phyloP scores from a whole-genome alignment of 2,888 invertebrate species.

The Argyresthia albistria region DNA sequence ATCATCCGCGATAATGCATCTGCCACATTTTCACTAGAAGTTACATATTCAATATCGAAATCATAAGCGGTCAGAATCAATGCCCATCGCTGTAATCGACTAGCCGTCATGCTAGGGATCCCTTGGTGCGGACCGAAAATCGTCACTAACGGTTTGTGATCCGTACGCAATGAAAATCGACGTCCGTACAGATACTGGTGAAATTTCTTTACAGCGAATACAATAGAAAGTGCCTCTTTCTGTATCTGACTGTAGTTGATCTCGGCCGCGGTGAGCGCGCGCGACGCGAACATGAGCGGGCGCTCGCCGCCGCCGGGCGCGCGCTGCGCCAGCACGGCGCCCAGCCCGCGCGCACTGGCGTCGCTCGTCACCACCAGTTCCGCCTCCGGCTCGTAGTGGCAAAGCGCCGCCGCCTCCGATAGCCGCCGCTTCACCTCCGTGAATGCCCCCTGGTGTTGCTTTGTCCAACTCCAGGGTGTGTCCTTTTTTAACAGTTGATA shows the following conservation, averaged over 20 bases:
- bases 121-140: neutral
- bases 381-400: too few relatives aligned
- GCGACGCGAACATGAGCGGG: neutral
- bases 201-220: conserved; percentile 3
- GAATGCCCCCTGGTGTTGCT: too few relatives aligned
- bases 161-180: neutral
- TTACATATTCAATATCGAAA: neutral
- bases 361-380: neutral
- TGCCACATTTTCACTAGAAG: neutral
- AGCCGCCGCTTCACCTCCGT: too few relatives aligned
- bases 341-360: neutral
- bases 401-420: too few relatives aligned
- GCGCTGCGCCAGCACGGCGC: neutral
- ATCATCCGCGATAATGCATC: neutral
- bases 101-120: neutral
- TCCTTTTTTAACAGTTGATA: too few relatives aligned
- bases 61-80: neutral
- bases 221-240: conserved; percentile 10
- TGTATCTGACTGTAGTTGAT: conserved; percentile 4
- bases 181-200: neutral
- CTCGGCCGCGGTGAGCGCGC: neutral
- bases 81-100: too few relatives aligned
- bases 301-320: neutral
- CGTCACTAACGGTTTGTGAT: neutral
- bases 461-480: too few relatives aligned